These are phyloP conservation scores for Peromyscus polionotus DNA, from an alignment of 2,113 vertebrate genomes.

Conservation along the genomic window DNA sequence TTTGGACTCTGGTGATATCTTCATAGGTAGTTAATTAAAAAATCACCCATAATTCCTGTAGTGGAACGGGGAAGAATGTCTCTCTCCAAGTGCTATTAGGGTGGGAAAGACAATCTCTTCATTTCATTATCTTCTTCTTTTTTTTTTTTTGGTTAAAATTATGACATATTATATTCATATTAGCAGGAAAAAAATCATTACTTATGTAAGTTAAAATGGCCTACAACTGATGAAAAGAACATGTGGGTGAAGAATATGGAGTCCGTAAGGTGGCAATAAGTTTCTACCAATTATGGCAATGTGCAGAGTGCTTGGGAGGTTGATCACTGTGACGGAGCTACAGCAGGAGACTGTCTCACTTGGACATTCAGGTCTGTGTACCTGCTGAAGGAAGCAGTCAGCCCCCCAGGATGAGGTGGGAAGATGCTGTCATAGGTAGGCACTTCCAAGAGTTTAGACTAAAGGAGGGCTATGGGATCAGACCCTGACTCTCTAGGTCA, in stretches of 20 bases:
- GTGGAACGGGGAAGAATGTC: background rate
- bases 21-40: slow-evolving; percentile 4
- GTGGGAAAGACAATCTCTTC: background rate
- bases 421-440: background rate
- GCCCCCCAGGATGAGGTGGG: background rate
- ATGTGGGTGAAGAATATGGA: background rate
- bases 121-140: slow-evolving; percentile 13
- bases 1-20: background rate
- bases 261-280: background rate
- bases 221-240: background rate
- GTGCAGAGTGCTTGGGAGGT: background rate
- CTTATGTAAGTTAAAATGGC: background rate
- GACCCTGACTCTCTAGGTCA: background rate
- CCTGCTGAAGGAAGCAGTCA: background rate
- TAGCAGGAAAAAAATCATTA: slow-evolving; percentile 32
- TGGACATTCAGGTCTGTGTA: background rate
- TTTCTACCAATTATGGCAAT: background rate
- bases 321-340: background rate
- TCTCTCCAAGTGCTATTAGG: background rate
- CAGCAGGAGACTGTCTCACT: background rate
- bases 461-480: background rate
- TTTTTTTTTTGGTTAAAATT: slow-evolving; percentile 49
- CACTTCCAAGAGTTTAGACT: background rate
- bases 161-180: background rate
- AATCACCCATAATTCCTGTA: background rate